Conservation (phyloP, 1,140 invertebrate species). For the Lysiphlebus fabarum region DNA sequence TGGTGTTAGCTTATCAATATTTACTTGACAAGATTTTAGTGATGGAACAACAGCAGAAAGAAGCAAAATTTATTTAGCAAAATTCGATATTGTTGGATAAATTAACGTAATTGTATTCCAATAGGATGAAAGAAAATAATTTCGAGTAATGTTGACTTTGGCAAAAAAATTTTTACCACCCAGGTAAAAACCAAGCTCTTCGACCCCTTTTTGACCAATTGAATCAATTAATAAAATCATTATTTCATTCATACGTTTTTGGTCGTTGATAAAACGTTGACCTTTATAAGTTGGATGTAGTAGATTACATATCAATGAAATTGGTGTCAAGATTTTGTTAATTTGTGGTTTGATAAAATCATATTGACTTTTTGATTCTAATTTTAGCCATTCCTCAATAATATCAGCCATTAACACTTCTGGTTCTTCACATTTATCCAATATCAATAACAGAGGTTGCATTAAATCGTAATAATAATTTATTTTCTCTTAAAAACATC, state of each 20-base stretch:
- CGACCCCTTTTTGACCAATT: not conserved
- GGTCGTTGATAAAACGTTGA: slow-evolving; percentile 2
- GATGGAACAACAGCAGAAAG: not conserved
- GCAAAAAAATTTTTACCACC: not conserved
- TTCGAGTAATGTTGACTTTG: not conserved
- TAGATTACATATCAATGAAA: slow-evolving; percentile 1
- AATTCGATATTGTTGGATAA: not conserved
- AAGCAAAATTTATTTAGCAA: not conserved
- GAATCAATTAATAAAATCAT: slow-evolving; percentile 7
- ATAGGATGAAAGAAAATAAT: not conserved
- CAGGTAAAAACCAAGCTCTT: too few relatives aligned
- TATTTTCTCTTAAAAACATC: slow-evolving; percentile 5
- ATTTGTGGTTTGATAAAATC: slow-evolving; percentile 1
- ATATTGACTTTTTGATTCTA: not conserved
- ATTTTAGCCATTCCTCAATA: slow-evolving; percentile 1
- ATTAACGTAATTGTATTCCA: slow-evolving; percentile 1
- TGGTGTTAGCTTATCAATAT: slow-evolving; percentile 1
- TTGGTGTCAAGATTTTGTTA: not conserved
- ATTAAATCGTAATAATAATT: not conserved
- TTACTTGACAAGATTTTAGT: not conserved
- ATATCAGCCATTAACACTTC: not conserved
- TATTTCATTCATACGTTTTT: not conserved
- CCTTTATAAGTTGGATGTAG: slow-evolving; percentile 1
- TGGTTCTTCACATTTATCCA: not conserved
- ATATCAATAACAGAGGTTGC: not conserved